phyloP scores from a whole-genome alignment of 2,797 vertebrate genomes.

The Coilia nasus region DNA sequence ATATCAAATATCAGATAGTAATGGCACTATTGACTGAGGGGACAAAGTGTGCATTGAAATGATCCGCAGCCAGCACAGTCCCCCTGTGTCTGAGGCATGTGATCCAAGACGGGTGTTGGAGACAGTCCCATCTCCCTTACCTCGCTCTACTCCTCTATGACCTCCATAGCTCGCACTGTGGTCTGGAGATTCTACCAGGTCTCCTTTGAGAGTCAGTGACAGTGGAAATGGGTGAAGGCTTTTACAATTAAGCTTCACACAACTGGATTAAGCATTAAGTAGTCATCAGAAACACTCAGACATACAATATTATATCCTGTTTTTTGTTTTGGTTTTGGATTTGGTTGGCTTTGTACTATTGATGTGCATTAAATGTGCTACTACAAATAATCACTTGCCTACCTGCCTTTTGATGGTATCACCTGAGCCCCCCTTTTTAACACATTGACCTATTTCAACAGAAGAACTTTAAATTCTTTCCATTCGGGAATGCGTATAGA shows the following conservation, averaged over 20 bases:
- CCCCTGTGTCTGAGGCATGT: background rate
- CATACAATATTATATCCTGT: too few relatives aligned
- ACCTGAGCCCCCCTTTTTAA: background rate
- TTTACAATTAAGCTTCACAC: background rate
- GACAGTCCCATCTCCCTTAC: background rate
- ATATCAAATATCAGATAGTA: conserved; percentile 17
- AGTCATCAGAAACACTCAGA: background rate
- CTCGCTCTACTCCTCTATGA: background rate
- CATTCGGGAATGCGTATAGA: background rate
- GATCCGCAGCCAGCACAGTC: background rate
- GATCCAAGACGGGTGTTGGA: conserved; percentile 1
- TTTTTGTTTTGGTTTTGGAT: too few relatives aligned
- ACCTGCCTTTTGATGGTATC: background rate
- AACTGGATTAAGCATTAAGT: background rate
- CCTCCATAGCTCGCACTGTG: background rate
- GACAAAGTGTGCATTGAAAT: conserved; percentile 21
- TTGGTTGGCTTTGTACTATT: too few relatives aligned
- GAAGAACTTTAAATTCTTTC: background rate
- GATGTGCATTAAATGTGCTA: too few relatives aligned
- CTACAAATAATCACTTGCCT: too few relatives aligned
- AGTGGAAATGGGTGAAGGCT: background rate
- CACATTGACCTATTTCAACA: background rate
- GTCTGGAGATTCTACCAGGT: background rate
- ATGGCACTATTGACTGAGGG: conserved; percentile 10
- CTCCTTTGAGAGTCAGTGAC: background rate